Base-by-base conservation (phyloP, 2,113 vertebrate genomes). In the Potamarius usumacintae region DNA sequence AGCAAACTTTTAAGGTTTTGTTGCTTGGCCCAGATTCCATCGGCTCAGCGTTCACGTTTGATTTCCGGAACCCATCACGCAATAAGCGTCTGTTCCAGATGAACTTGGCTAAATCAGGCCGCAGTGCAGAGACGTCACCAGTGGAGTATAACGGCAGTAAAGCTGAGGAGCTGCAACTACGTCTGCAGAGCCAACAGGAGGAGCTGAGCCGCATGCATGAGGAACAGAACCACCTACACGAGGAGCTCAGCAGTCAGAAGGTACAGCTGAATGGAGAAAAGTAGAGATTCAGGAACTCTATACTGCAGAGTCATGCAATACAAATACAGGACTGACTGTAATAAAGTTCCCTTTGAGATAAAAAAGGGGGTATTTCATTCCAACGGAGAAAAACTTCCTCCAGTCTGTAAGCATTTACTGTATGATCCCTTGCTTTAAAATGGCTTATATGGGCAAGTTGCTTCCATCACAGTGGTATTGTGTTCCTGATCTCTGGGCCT, bases 111-210 rank as follows among this genome's bases (percentile, higher is more conserved):
- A 96, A 90, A 92, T 92, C 84, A 4, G 94, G 94, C 1, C 96
- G 92, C 89, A 94, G 95, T 80, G 85, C 91, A 0, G 96, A 97
- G 20, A 95, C 90, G 22, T 92, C 95, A 0, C 91, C 94, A 0
- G 87, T 92, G 0, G 97, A 97, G 76, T 96, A 92, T 48, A 92
- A 94, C 0, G 95, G 95, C 58, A 88, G 80, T 90, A 97, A 93
- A 85, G 65, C 92, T 27, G 84, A 92, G 0, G 97, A 97, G 20
- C 84, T 93, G 91, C 97, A 96, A 27, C 90, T 95, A 25, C 96
- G 95, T 62, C 93, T 96, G 53, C 97, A 97, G 87, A 97, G 82
- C 90, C 97, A 97, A 86, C 96, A 98, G 89, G 97, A 97, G 20
- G 97, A 98, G 78, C 7, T 99, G 87, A 89, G n/a, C 82, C 90